Conservation (phyloP, 2,113 vertebrate genomes). For the Trachemys scripta region DNA sequence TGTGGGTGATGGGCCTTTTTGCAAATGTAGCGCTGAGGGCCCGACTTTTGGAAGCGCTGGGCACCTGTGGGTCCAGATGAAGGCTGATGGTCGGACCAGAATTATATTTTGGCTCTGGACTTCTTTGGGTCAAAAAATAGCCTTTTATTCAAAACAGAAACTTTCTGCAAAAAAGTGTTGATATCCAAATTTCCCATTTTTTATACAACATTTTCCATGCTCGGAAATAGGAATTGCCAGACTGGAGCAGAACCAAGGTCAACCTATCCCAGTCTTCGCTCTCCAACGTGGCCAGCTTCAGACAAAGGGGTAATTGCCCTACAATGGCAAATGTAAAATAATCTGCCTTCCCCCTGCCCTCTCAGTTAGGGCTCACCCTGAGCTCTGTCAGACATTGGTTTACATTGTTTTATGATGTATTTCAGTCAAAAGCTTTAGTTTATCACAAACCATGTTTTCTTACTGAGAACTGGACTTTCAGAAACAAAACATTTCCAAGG, state of each 20-base stretch:
- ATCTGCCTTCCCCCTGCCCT: not conserved
- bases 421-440: not conserved
- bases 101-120: not conserved
- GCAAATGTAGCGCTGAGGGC: not conserved
- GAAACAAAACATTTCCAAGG: not conserved
- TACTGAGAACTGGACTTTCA: not conserved
- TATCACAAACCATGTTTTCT: not conserved
- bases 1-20: not conserved
- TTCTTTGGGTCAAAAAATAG: not conserved
- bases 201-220: not conserved
- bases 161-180: not conserved
- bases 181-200: not conserved
- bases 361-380: not conserved
- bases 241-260: not conserved
- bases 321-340: not conserved
- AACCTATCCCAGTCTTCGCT: not conserved
- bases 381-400: not conserved
- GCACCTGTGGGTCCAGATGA: not conserved
- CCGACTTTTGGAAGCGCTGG: rapidly evolving
- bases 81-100: not conserved
- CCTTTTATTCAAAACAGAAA: not conserved
- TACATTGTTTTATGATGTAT: not conserved
- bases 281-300: not conserved
- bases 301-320: not conserved
- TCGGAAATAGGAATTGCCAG: not conserved